Percentiles rank a stretch among this genome's conserved stretches.
Evolutionary conservation across 2,797 vertebrate species (phyloP).

Genomic region (Enteromius radiatus): DNA sequence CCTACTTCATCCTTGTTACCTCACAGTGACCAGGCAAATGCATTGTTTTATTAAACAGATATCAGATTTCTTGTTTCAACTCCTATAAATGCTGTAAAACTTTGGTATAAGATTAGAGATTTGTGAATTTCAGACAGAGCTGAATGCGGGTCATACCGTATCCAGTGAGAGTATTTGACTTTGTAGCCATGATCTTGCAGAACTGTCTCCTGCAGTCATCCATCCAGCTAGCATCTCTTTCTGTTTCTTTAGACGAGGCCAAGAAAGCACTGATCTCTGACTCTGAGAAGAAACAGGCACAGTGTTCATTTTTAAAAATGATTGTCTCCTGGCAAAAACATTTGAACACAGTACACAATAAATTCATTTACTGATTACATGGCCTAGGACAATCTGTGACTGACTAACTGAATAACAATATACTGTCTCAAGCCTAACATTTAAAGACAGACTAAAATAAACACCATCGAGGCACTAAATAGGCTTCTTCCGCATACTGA

Average conservation of each 20-base stretch:
- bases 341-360: not conserved
- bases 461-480: slow-evolving; percentile 15
- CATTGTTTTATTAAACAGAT: not conserved
- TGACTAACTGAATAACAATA: not conserved
- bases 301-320: not conserved
- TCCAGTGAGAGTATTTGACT: slow-evolving; percentile 75
- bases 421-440: not conserved
- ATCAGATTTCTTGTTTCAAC: not conserved
- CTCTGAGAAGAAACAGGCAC: slow-evolving; percentile 71
- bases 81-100: not conserved
- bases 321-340: not conserved
- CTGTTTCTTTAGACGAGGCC: slow-evolving; percentile 69
- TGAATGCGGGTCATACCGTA: slow-evolving; percentile 70
- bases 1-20: not conserved
- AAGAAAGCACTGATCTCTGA: slow-evolving; percentile 81
- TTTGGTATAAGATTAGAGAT: not conserved
- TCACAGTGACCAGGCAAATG: not conserved
- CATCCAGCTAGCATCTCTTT: slow-evolving; percentile 78
- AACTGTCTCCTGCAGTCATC: slow-evolving; percentile 82
- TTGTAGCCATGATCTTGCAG: slow-evolving; percentile 80
- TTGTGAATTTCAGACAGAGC: not conserved
- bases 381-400: not conserved
- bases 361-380: not conserved
- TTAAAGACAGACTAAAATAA: slow-evolving; percentile 17
- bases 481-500: not conserved